Base-by-base conservation (phyloP, 2,113 vertebrate species). In the Ornithorhynchus anatinus region DNA sequence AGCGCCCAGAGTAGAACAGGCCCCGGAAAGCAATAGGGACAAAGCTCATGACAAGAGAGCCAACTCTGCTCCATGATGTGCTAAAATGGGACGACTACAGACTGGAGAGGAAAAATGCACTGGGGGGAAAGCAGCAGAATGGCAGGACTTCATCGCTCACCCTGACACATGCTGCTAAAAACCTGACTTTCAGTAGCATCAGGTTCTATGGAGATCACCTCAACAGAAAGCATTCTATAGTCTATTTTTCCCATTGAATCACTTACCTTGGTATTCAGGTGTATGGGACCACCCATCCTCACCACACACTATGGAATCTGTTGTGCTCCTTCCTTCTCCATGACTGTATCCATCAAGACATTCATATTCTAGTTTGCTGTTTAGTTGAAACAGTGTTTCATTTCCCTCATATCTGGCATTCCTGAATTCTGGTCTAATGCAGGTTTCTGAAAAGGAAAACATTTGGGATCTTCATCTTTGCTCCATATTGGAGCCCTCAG, bases 321-420 rank as follows among this genome's bases (percentile, higher is more conserved):
- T 73, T 61, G 45, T 52, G 13, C 1, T 38, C 5, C n/a, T n/a
- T n/a, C 74, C 75, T 22, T 57, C 4, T 69, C 5, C 11, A 15
- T 72, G 91, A 66, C 74, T 77, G 39, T 80, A 89, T n/a, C 91
- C 87, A 20, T 77, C 51, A 12, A 8, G 4, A 73, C 91, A 93
- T 4, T 65, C 42, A 40, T 91, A 93, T 3, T 85, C 58, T 53
- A 92, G 33, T 16, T 4, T 58, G 13, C 92, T 90, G 67, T 51
- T 69, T 38, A 80, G 57, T 23, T 86, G 6, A 65, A 89, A 89
- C 25, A 75, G 2, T 0, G 11, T 64, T 59, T 45, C 51, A 5
- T 51, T 72, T 50, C 33, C n/a, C 2, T 45, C 32, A 14, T 33
- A 2, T 60, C n/a, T 27, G 50, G 80, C 54, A 83, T 85, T 32